phyloP scores from a whole-genome alignment of 2,797 vertebrate genomes.

The Spatula clypeata region DNA sequence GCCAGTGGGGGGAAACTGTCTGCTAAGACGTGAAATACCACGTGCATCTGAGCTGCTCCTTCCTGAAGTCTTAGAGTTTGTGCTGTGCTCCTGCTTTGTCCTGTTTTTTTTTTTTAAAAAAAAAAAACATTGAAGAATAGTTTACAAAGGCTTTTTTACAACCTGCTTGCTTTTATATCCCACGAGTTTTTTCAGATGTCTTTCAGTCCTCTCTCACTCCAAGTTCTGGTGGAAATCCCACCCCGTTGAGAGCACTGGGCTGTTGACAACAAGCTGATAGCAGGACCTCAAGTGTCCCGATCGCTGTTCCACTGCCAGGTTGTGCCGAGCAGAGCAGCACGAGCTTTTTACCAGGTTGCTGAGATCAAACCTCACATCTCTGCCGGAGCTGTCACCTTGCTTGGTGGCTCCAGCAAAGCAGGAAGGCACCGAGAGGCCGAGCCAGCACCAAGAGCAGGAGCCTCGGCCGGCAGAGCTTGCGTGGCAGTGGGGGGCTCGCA shows the following conservation, averaged over 20 bases:
- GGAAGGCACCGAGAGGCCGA: no score
- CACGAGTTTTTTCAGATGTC: accelerated
- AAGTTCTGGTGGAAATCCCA: accelerated
- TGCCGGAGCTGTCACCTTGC: neutral
- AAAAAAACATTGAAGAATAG: neutral
- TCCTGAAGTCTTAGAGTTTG: neutral
- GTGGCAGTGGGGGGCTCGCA: neutral
- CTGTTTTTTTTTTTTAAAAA: neutral
- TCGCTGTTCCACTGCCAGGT: no score
- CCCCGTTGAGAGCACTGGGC: neutral
- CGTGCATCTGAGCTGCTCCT: accelerated
- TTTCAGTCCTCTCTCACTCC: accelerated
- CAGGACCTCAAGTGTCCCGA: accelerated
- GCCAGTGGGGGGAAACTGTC: accelerated
- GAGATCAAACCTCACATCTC: accelerated
- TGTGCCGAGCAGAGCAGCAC: neutral
- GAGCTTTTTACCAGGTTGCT: neutral
- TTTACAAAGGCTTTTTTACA: neutral
- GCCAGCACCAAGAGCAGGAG: no score
- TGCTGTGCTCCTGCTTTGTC: neutral
- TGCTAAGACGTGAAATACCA: accelerated
- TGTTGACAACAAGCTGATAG: neutral
- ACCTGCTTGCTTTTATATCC: neutral
- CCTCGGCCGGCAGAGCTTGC: neutral
- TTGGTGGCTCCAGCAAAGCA: accelerated